These are phyloP conservation scores for Aleiodes testaceus DNA, from an alignment of 2,888 invertebrate genomes.

Conservation along the genomic window DNA sequence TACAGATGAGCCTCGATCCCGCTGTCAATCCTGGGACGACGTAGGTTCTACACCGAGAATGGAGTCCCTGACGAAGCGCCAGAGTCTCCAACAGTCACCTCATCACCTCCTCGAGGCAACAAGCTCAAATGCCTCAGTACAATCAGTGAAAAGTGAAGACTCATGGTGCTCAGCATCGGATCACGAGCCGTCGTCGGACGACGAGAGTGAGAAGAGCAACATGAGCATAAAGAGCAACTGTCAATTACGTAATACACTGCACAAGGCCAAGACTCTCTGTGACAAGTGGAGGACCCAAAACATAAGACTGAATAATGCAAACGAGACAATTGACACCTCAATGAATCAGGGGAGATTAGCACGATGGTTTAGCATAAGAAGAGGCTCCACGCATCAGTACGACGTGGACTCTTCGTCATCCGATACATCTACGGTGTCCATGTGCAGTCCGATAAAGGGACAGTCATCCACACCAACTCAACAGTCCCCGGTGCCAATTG, in stretches of 20 bases:
- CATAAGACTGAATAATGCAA: conserved; percentile 63
- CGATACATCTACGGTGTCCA: conserved; percentile 63
- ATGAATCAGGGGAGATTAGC: conserved; percentile 82
- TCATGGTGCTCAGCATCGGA: conserved; percentile 81
- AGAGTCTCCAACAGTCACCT: conserved; percentile 51
- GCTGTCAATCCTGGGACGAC: conserved; percentile 87
- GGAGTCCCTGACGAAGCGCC: conserved; percentile 53
- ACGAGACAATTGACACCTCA: conserved; percentile 75
- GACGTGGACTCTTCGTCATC: conserved; percentile 76
- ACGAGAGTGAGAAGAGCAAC: conserved; percentile 77
- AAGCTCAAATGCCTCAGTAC: conserved; percentile 66
- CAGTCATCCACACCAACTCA: conserved; percentile 41
- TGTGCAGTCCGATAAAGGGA: conserved; percentile 67
- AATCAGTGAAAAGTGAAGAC: conserved; percentile 76
- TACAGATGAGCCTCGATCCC: conserved; percentile 86
- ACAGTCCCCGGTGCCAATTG: conserved; percentile 39
- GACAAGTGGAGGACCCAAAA: conserved; percentile 80
- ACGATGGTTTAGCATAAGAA: conserved; percentile 91
- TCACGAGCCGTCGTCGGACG: conserved; percentile 78
- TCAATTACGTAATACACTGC: conserved; percentile 85
- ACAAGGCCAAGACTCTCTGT: conserved; percentile 87
- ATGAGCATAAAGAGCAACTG: conserved; percentile 80
- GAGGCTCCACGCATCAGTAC: conserved; percentile 88
- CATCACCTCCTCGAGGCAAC: conserved; percentile 66
- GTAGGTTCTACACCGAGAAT: conserved; percentile 64